Base-by-base conservation (phyloP, 2,113 vertebrate species). In the Mesembrinibis cayennensis region DNA sequence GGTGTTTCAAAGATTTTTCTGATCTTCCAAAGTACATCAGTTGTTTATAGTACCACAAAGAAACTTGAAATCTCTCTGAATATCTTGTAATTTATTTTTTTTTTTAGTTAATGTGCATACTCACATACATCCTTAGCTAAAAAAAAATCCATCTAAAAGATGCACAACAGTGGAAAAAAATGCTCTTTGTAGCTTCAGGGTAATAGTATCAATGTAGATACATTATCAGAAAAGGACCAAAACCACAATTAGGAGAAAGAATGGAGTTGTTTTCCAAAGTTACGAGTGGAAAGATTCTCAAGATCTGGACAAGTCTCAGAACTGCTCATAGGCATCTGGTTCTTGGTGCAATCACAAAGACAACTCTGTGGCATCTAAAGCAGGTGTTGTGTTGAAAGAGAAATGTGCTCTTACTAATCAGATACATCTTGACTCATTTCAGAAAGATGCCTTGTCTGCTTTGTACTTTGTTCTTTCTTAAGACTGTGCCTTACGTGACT, bases 1-100 rank as follows among this genome's bases (percentile, higher is more conserved):
- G 9, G 5, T 42, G 42, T 89, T 94, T 93, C 87, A 91, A 72
- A 85, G 73, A 56, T 82, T 93, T 85, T 91, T 96, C 65, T 93
- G 47, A 87, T 87, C 73, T 87, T 91, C 32, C 65, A 25, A 84
- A 81, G 55, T 47, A 38, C 44, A 45, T 70, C 49, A 16, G 6
- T 85, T 92, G 36, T 83, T 93, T 79, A 61, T 65, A 72, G 45
- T 49, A 56, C 40, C 36, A 56, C 63, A 56, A 34, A 49, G 55
- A 82, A 85, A 82, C 53, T 72, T 69, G 62, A 88, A 90, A 93
- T 88, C 44, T 66, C 30, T 55, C 76, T 16, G 9, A 45, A 83
- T 93, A 40, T 86, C 49, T 65, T 73, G 27, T 34, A 38, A 36
- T 50, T 10, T 32, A 22, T n/a, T 59, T 82, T 70, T 40, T 63